Base-by-base conservation (phyloP, 2,113 vertebrate species). In the Takifugu flavidus region DNA sequence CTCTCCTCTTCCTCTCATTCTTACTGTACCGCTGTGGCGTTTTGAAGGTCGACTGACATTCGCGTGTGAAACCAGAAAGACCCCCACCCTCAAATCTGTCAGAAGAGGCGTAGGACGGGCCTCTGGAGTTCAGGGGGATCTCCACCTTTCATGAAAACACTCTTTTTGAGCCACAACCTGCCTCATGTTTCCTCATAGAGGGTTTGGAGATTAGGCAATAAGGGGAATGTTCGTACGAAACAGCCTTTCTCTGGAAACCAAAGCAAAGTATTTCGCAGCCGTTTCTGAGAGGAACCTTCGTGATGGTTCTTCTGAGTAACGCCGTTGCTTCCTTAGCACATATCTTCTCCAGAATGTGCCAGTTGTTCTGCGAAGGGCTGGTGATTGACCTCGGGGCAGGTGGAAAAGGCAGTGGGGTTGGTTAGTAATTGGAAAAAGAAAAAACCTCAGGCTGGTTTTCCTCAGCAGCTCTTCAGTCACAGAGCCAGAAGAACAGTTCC, bases 181-280 rank as follows among this genome's bases (percentile, higher is more conserved):
- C 14, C 55, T 85, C 58, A 85, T 76, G 50, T 85, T 82, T 85
- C 79, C 85, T 79, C 83, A 27, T 60, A 52, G 52, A 70, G 13
- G 74, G 13, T 79, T 76, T 60, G 20, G 39, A 60, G 64, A 56
- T 84, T 45, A 54, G 29, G 76, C 62, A 84, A 86, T 46, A 29
- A 62, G 39, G 78, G 70, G 65, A 80, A 86, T 43, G 46, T 62
- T 13, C 7, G 3, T 43, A 45, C 63, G 56, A 63, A 25, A 45
- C 63, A 14, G 34, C 25, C 5, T 67, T 64, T 31, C 47, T 57
- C 39, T 70, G 49, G 65, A 78, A 75, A 45, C 12, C 2, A 1
- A 47, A 47, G 45, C 2, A 6, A 47, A 47, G 15, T 2, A 39
- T 39, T 39, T 10, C 34, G 11, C 11, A 39, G 20, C 20, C 20